phyloP scores from a whole-genome alignment of 2,797 vertebrate genomes.

The Syngnathus acus region DNA sequence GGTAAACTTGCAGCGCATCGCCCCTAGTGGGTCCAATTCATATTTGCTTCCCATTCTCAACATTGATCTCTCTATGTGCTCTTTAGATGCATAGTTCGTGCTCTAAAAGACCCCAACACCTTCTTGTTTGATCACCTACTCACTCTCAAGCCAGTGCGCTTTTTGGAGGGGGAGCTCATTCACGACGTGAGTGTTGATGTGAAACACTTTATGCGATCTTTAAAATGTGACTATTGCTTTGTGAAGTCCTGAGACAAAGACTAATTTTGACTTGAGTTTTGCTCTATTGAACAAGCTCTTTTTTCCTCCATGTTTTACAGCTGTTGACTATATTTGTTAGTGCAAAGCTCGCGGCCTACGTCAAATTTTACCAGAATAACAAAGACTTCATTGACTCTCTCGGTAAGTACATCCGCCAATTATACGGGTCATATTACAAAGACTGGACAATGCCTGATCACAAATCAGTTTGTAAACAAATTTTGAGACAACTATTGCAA shows the following conservation, averaged over 20 bases:
- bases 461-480: too few species aligned
- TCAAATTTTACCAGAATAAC: slow-evolving; percentile 98
- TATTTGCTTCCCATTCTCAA: neutral
- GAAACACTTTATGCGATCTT: neutral
- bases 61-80: neutral
- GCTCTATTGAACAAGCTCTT: neutral
- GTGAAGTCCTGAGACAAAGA: neutral
- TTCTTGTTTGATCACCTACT: slow-evolving; percentile 97
- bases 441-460: neutral
- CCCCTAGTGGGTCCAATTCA: neutral
- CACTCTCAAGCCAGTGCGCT: slow-evolving; percentile 94
- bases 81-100: slow-evolving; percentile 90
- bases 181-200: slow-evolving; percentile 83
- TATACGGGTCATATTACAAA: too few species aligned
- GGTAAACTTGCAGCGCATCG: slow-evolving; percentile 57
- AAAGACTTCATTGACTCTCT: slow-evolving; percentile 99
- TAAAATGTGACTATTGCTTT: neutral
- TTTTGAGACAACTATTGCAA: too few species aligned
- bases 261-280: neutral
- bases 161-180: slow-evolving; percentile 97
- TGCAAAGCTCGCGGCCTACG: slow-evolving; percentile 87
- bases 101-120: slow-evolving; percentile 92
- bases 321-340: slow-evolving; percentile 98
- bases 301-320: slow-evolving; percentile 57
- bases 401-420: slow-evolving; percentile 73